phyloP scores from a whole-genome alignment of 1,140 invertebrate species.

The Geopemphigus sp. region DNA sequence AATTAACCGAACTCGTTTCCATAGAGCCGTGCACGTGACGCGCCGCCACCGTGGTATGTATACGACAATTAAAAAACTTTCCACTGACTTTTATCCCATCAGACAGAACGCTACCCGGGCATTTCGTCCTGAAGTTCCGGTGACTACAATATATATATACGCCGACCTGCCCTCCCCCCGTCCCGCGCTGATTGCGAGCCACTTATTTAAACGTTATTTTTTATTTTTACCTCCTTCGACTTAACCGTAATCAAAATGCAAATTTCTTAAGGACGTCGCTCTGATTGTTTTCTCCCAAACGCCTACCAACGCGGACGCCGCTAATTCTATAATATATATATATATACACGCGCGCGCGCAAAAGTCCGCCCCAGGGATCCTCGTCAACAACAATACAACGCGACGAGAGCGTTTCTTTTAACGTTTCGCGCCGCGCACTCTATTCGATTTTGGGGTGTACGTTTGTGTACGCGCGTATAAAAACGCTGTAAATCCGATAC shows the following conservation, averaged over 20 bases:
- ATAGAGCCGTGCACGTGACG: not conserved
- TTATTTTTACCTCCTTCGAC: too few relatives aligned
- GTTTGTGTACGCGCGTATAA: not conserved
- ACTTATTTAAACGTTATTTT: constrained; percentile 33
- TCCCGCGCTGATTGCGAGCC: constrained; percentile 8
- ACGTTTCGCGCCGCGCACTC: not conserved
- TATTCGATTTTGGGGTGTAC: too few relatives aligned
- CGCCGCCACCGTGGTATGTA: too few relatives aligned
- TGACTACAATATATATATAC: not conserved
- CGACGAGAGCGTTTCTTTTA: not conserved
- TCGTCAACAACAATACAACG: not conserved
- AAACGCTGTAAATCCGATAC: constrained; percentile 24
- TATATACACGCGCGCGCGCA: not conserved
- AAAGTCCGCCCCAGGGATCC: not conserved
- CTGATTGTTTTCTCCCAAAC: constrained; percentile 37
- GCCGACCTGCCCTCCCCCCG: too few relatives aligned
- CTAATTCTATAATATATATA: constrained; percentile 13
- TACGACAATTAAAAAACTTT: constrained; percentile 14
- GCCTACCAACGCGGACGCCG: not conserved
- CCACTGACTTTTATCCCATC: not conserved
- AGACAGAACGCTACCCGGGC: not conserved
- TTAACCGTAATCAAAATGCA: constrained; percentile 46
- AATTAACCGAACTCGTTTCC: constrained; percentile 15
- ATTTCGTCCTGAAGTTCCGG: constrained; percentile 24
- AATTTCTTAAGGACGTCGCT: constrained; percentile 20